A percentile compares a stretch with the other conserved stretches of the same genome.
phyloP scores from a whole-genome alignment of 2,113 vertebrate species.

The Scartelaos histophorus region DNA sequence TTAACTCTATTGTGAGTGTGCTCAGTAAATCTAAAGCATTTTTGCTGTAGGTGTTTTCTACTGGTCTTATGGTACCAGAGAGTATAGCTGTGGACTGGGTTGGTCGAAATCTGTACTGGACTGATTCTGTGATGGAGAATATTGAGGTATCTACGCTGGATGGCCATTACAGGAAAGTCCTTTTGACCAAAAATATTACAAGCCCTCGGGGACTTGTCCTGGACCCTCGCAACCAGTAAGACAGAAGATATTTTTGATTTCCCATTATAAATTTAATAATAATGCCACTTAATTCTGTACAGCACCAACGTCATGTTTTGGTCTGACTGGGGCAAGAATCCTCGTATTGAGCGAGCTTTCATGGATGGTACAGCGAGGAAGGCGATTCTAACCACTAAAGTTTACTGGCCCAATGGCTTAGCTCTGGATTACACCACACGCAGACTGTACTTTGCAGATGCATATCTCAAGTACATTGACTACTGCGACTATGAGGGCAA shows the following conservation, averaged over 20 bases:
- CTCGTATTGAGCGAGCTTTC: constrained; percentile 69
- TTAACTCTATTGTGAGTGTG: background rate
- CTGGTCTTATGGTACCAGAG: constrained; percentile 71
- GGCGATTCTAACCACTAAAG: constrained; percentile 70
- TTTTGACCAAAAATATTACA: constrained; percentile 71
- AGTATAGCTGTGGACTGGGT: constrained; percentile 78
- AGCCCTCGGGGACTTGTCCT: constrained; percentile 74
- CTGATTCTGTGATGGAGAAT: constrained; percentile 73
- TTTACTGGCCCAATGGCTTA: constrained; percentile 78
- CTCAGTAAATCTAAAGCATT: background rate
- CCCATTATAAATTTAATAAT: background rate
- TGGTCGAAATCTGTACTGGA: constrained; percentile 76
- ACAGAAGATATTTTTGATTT: background rate
- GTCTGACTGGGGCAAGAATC: constrained; percentile 80
- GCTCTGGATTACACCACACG: constrained; percentile 75
- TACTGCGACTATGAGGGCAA: constrained; percentile 75
- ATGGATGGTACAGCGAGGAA: constrained; percentile 71
- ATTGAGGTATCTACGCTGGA: constrained; percentile 79
- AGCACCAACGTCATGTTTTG: constrained; percentile 77
- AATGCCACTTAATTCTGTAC: constrained; percentile 4
- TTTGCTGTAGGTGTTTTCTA: constrained; percentile 66
- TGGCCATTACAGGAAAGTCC: constrained; percentile 70
- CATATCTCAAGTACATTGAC: constrained; percentile 78
- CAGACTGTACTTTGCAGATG: constrained; percentile 76
- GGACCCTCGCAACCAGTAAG: constrained; percentile 75